Evolutionary conservation across 64 coral and sea anemone genomes (phyloP), one percentile per base, ranked within the genome.

Genomic region (Exaiptasia diaphana): DNA sequence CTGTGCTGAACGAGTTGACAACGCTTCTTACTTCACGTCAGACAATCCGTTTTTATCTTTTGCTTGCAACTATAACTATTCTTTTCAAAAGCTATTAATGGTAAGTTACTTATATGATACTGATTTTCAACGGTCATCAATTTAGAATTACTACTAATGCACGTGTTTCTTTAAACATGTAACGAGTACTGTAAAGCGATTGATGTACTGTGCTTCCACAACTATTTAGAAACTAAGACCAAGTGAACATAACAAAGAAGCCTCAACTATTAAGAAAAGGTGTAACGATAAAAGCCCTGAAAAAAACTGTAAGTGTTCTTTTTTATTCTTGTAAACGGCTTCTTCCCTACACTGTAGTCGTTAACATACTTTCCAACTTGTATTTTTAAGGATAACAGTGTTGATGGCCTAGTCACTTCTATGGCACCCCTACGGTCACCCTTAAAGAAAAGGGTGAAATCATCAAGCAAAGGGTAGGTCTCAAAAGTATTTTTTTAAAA

Each of bases 151-250:
- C 18, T 20, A 56, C 53, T 56, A 20, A 20, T 15, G 53, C 25
- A 56, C 53, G 69, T 73, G 69, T 73, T 73, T 73, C 37, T 74
- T 74, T 74, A 22, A 74, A 74, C 36, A 61, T 61, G n/a, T n/a
- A n/a, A n/a, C n/a, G n/a, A n/a, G n/a, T n/a, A n/a, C n/a, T n/a
- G n/a, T n/a, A n/a, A n/a, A n/a, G n/a, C n/a, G n/a, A n/a, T n/a
- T n/a, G n/a, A n/a, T n/a, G n/a, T n/a, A n/a, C n/a, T n/a, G n/a
- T n/a, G n/a, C n/a, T n/a, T n/a, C n/a, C n/a, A n/a, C n/a, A n/a
- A n/a, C n/a, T n/a, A n/a, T n/a, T n/a, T n/a, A n/a, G n/a, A n/a
- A n/a, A n/a, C n/a, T n/a, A n/a, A n/a, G n/a, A n/a, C n/a, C n/a
- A n/a, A n/a, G n/a, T n/a, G 58, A 62, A 62, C 9, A 62, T 62